Conservation (phyloP, 2,888 invertebrate genomes). For the Xanthia icteritia region DNA sequence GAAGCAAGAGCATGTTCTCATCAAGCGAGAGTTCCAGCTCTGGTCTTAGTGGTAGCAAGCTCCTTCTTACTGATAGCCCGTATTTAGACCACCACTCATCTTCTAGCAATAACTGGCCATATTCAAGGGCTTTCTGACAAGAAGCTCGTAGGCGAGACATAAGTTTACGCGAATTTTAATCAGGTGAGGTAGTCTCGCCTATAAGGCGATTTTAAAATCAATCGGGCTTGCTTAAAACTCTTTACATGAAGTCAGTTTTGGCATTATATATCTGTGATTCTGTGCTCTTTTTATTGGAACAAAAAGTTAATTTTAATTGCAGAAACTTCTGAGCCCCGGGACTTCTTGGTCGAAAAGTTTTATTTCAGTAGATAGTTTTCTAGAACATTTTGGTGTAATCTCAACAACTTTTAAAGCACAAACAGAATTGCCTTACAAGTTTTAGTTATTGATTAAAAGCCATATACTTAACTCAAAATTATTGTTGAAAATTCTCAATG, state of each 20-base stretch:
- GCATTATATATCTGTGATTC: conserved; percentile 1
- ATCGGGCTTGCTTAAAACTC: conserved; percentile 4
- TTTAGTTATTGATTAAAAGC: background rate
- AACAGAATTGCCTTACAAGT: background rate
- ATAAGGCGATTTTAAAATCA: background rate
- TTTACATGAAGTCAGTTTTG: background rate
- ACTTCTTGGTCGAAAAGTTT: background rate
- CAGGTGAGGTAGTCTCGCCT: conserved; percentile 16
- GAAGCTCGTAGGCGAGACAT: conserved; percentile 41
- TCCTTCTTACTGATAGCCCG: conserved; percentile 91
- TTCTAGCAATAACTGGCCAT: conserved; percentile 89
- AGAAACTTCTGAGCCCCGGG: background rate
- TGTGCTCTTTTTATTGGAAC: background rate
- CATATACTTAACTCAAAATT: conserved; percentile 2
- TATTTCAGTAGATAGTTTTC: background rate
- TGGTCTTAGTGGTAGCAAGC: conserved; percentile 91
- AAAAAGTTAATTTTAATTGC: background rate
- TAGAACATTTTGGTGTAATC: background rate
- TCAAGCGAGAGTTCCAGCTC: conserved; percentile 91
- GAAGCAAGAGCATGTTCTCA: conserved; percentile 91
- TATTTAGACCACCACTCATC: conserved; percentile 90
- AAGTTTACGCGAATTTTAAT: conserved; percentile 39
- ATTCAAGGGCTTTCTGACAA: conserved; percentile 83
- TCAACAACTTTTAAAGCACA: background rate
- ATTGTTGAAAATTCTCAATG: background rate